These are phyloP conservation scores for Morone chrysops DNA, from an alignment of 2,113 vertebrate genomes.

Conservation along the genomic window DNA sequence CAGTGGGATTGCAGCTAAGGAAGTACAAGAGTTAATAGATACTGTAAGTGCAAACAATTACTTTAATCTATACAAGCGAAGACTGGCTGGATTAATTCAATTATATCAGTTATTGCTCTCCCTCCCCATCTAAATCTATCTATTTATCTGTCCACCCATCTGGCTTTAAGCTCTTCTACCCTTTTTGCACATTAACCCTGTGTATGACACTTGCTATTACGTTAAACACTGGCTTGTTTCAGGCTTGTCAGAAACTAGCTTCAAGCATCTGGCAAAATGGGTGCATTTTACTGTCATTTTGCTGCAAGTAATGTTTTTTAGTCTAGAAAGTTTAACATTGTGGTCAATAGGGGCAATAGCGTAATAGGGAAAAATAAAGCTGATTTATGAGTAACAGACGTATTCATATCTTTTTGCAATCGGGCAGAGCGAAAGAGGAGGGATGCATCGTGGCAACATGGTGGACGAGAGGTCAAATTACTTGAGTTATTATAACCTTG, in stretches of 20 bases:
- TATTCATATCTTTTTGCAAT: neutral
- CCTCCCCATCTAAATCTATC: neutral
- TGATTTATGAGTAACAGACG: neutral
- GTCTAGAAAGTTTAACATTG: neutral
- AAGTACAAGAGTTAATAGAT: conserved; percentile 35
- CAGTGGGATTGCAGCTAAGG: conserved; percentile 30
- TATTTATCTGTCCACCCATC: neutral
- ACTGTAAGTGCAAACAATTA: conserved; percentile 7
- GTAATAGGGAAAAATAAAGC: too few relatives aligned
- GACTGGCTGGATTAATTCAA: neutral
- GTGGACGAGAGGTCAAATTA: too few relatives aligned
- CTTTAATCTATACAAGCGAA: neutral
- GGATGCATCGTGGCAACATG: too few relatives aligned
- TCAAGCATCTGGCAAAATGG: neutral
- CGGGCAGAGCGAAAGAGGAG: neutral
- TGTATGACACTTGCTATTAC: neutral
- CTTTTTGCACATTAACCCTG: neutral
- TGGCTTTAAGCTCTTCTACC: neutral
- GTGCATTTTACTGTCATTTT: neutral
- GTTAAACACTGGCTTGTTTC: neutral
- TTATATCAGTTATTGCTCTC: neutral
- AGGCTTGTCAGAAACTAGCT: neutral
- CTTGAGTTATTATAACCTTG: too few relatives aligned
- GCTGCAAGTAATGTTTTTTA: neutral
- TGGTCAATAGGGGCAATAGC: neutral